These are phyloP conservation scores for Syrmaticus mikado DNA, from an alignment of 2,113 vertebrate species.

Conservation along the genomic window DNA sequence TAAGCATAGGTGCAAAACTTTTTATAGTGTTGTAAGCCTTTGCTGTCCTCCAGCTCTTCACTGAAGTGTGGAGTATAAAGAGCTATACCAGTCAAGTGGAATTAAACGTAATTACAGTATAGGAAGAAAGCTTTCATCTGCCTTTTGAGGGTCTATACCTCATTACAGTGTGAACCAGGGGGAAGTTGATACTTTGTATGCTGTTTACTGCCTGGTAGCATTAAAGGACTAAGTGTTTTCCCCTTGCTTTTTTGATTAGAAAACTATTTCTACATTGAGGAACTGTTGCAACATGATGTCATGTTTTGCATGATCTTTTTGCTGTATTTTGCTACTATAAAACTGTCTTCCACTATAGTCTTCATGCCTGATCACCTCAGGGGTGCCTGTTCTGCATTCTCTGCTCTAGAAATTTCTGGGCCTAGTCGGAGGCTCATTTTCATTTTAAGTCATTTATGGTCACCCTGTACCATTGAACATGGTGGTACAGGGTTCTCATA, in stretches of 20 bases:
- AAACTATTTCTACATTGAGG: not conserved
- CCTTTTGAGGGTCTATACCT: not conserved
- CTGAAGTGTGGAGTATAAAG: not conserved
- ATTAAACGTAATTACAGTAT: not conserved
- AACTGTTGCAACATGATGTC: not conserved
- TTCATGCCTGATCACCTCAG: not conserved
- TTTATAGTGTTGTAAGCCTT: not conserved
- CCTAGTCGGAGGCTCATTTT: not conserved
- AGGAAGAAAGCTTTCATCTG: not conserved
- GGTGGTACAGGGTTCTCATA: not conserved
- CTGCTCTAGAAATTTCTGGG: not conserved
- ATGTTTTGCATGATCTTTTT: not conserved
- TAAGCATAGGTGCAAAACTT: not conserved
- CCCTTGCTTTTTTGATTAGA: not conserved
- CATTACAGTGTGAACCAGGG: fast-evolving
- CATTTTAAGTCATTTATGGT: not conserved
- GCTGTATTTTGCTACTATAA: not conserved
- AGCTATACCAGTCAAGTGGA: not conserved
- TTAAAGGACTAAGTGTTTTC: not conserved
- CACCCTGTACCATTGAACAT: not conserved
- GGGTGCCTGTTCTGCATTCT: not conserved
- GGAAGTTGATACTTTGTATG: not conserved
- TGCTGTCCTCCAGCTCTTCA: not conserved
- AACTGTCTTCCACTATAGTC: not conserved
- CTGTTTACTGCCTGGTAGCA: not conserved